Percentiles rank a stretch among this genome's conserved stretches.
Evolutionary conservation across 2,888 invertebrate species (phyloP).

Genomic region (Helobdella robusta): DNA sequence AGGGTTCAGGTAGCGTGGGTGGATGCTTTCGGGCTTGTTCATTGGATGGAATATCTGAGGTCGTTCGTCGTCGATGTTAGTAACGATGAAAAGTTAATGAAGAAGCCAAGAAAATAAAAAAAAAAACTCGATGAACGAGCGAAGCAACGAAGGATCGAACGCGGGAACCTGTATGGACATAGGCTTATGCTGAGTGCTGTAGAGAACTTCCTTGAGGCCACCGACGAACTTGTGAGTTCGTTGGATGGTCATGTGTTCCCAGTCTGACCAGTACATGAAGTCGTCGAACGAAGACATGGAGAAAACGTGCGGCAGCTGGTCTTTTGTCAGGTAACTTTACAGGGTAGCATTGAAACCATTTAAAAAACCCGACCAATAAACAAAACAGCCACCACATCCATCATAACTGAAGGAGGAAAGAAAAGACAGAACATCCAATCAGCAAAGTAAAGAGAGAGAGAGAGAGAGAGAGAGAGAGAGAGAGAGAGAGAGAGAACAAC

Average conservation of each 20-base stretch:
- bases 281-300: constrained; percentile 62
- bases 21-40: constrained; percentile 13
- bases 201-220: constrained; percentile 49
- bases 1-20: constrained; percentile 46
- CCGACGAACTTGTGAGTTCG: constrained; percentile 81
- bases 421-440: too few relatives aligned
- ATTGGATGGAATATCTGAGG: constrained; percentile 24
- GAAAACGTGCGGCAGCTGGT: constrained; percentile 59
- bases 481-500: too few relatives aligned
- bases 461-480: too few relatives aligned
- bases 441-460: too few relatives aligned
- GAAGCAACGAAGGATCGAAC: too few relatives aligned
- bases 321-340: constrained; percentile 59
- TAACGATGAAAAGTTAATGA: neutral
- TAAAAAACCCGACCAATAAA: too few relatives aligned
- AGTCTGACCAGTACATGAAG: constrained; percentile 86
- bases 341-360: too few relatives aligned
- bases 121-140: neutral
- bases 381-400: too few relatives aligned
- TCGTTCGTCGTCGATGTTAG: neutral
- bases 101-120: too few relatives aligned
- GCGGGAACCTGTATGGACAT: constrained; percentile 78
- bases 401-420: too few relatives aligned
- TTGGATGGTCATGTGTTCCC: constrained; percentile 87
- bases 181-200: constrained; percentile 60